Percentiles rank a stretch among this genome's conserved stretches.
These are phyloP conservation scores for Tragopan temminckii DNA, from an alignment of 2,797 vertebrate species.

Conservation along the genomic window DNA sequence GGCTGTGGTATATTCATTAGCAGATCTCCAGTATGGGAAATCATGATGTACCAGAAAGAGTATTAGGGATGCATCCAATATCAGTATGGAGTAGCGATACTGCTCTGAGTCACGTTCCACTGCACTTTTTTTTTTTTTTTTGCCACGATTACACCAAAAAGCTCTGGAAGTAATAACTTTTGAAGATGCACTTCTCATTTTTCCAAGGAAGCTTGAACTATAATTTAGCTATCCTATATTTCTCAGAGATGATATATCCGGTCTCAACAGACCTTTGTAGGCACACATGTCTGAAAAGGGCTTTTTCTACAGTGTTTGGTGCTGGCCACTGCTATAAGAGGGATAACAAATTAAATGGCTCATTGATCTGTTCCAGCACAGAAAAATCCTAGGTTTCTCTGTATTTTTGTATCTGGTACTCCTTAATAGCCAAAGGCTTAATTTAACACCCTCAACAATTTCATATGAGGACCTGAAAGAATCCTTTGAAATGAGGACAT, in stretches of 20 bases:
- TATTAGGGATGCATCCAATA: neutral
- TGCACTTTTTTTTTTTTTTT: neutral
- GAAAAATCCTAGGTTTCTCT: slow-evolving; percentile 21
- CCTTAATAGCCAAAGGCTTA: slow-evolving; percentile 1
- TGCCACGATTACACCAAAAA: neutral
- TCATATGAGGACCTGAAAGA: neutral
- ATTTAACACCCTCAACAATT: slow-evolving; percentile 15
- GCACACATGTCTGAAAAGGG: neutral
- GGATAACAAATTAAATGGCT: slow-evolving; percentile 45
- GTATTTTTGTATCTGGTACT: neutral
- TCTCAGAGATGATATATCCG: neutral
- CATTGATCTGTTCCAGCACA: slow-evolving; percentile 18
- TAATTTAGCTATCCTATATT: neutral
- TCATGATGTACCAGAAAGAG: neutral
- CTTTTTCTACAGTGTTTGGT: neutral
- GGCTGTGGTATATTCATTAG: neutral
- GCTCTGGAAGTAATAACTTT: neutral
- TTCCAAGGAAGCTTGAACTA: neutral
- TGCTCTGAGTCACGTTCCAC: neutral
- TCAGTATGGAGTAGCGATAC: neutral
- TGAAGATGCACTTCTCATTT: neutral
- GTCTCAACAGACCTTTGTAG: neutral
- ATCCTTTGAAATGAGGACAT: neutral
- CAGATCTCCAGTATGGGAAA: neutral
- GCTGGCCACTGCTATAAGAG: neutral